phyloP scores from a whole-genome alignment of 2,113 vertebrate species.

The Dicerorhinus sumatrensis region DNA sequence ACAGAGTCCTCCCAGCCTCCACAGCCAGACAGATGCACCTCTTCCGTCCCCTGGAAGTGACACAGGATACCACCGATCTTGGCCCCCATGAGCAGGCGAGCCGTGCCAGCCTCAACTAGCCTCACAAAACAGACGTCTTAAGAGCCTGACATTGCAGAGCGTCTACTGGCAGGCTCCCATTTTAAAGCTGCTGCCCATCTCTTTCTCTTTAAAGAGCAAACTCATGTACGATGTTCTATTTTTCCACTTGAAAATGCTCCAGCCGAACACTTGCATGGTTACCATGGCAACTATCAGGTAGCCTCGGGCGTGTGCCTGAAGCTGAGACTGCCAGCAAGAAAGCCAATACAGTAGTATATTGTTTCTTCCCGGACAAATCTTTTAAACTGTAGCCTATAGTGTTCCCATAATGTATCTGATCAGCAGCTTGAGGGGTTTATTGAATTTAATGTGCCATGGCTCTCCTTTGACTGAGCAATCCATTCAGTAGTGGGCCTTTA shows the following conservation, averaged over 20 bases:
- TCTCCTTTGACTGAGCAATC: conserved; percentile 61
- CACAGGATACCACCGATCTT: not conserved
- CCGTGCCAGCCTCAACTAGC: not conserved
- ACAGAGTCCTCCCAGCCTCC: not conserved
- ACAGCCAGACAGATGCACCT: not conserved
- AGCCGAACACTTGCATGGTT: conserved; percentile 73
- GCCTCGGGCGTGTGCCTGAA: conserved; percentile 71
- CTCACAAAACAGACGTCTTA: not conserved
- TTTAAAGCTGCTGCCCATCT: conserved; percentile 30
- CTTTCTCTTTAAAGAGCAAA: conserved; percentile 61
- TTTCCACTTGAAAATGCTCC: conserved; percentile 68
- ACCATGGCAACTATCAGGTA: conserved; percentile 82
- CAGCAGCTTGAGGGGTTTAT: conserved; percentile 75
- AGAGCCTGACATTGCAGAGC: conserved; percentile 7
- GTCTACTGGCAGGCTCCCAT: not conserved
- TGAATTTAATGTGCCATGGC: conserved; percentile 74
- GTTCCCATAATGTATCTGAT: conserved; percentile 76
- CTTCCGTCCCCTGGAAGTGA: not conserved
- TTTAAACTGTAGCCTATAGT: conserved; percentile 78
- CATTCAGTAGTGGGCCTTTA: conserved; percentile 58
- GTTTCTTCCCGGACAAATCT: conserved; percentile 80
- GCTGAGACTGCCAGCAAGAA: conserved; percentile 73
- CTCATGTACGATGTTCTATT: conserved; percentile 52
- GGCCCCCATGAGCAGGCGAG: not conserved
- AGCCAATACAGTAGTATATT: conserved; percentile 77